Conservation (phyloP, 2,797 vertebrate genomes). For the Hydrolagus colliei region DNA sequence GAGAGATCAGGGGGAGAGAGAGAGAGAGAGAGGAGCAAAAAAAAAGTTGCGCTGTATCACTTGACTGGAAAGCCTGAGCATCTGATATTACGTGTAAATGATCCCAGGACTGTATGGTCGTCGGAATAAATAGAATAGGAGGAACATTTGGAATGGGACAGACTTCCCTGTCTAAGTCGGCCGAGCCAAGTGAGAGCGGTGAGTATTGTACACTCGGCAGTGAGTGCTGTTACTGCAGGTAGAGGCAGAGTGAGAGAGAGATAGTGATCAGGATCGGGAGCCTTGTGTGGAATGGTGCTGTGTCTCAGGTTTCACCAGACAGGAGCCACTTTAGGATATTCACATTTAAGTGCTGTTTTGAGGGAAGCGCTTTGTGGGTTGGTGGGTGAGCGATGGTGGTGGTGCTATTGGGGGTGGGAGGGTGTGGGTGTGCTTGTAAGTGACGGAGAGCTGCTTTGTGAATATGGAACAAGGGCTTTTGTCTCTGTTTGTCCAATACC, state of each 20-base stretch:
- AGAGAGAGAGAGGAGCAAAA: not conserved
- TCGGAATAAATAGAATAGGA: not conserved
- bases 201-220: constrained; percentile 43
- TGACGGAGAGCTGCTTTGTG: too few species aligned
- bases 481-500: not conserved
- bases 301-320: constrained; percentile 1
- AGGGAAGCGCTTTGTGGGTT: not conserved
- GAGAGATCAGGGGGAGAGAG: constrained; percentile 46
- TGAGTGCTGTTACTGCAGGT: constrained; percentile 12
- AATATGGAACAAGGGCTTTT: not conserved
- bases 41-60: constrained; percentile 42
- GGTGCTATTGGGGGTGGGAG: too few species aligned
- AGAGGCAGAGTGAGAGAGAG: not conserved
- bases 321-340: not conserved
- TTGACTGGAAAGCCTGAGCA: not conserved
- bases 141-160: constrained; percentile 49
- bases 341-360: not conserved
- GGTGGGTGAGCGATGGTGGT: not conserved
- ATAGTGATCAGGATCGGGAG: not conserved
- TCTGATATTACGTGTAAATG: not conserved
- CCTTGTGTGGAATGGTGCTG: not conserved
- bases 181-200: constrained; percentile 56
- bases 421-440: not conserved
- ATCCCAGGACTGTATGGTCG: not conserved
- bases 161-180: constrained; percentile 57